Evolutionary conservation across 2,797 vertebrate species (phyloP).

Genomic region (Balearica regulorum): DNA sequence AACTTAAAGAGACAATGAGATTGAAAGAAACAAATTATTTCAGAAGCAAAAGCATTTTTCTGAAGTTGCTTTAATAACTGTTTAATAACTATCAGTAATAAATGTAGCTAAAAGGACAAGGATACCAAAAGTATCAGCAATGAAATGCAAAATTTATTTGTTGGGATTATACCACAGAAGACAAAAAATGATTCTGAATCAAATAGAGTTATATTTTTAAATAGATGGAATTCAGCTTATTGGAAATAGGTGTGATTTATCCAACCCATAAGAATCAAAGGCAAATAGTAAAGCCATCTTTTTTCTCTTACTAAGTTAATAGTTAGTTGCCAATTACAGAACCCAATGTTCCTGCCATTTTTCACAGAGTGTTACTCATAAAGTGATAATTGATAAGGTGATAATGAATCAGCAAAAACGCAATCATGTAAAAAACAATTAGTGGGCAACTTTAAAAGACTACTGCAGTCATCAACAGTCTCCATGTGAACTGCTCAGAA

Average conservation of each 20-base stretch:
- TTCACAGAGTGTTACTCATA: background rate
- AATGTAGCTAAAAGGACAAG: background rate
- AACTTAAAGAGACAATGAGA: background rate
- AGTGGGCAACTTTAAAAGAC: background rate
- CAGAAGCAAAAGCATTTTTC: background rate
- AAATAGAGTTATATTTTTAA: background rate
- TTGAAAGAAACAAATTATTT: background rate
- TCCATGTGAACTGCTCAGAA: background rate
- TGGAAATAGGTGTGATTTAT: background rate
- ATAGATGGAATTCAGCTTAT: background rate
- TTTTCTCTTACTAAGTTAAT: background rate
- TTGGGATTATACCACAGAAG: background rate
- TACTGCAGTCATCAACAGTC: background rate
- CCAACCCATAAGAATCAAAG: background rate
- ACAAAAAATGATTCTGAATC: background rate
- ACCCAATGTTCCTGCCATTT: background rate
- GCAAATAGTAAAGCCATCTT: background rate
- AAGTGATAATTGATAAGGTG: background rate
- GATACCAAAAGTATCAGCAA: background rate
- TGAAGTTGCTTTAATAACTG: background rate
- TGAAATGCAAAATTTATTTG: background rate
- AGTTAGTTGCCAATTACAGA: background rate
- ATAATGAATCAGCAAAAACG: background rate
- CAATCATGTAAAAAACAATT: background rate
- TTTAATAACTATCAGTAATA: background rate